A percentile compares a stretch with the other conserved stretches of the same genome.
These are phyloP conservation scores for Pseudorectes ferrugineus DNA, from an alignment of 2,113 vertebrate genomes.

Conservation along the genomic window DNA sequence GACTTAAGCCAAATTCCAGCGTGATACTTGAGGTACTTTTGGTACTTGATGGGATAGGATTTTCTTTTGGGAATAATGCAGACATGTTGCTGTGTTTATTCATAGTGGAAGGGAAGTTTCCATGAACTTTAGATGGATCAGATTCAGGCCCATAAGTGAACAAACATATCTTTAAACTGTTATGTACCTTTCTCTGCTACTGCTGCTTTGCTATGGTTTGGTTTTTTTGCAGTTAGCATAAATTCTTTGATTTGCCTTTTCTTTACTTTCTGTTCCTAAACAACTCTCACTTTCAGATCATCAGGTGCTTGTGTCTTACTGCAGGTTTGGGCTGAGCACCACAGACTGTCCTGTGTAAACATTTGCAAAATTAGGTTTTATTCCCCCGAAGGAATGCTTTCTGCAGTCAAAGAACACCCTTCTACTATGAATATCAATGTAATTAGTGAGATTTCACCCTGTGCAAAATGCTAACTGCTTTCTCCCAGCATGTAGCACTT, in stretches of 20 bases:
- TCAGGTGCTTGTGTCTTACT: not conserved
- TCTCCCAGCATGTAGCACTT: not conserved
- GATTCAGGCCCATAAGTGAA: not conserved
- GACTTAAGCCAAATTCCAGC: not conserved
- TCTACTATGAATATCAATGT: not conserved
- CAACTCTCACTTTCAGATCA: not conserved
- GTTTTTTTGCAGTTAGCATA: not conserved
- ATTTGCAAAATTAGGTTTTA: not conserved
- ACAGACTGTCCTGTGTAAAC: not conserved
- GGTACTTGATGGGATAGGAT: not conserved
- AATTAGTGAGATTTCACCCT: not conserved
- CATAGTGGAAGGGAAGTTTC: not conserved
- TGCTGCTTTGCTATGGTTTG: not conserved
- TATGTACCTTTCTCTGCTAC: not conserved
- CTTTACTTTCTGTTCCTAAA: not conserved
- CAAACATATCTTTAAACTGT: not conserved
- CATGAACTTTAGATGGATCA: not conserved
- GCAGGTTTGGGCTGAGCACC: not conserved
- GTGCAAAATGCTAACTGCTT: not conserved
- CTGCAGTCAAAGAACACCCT: not conserved
- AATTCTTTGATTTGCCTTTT: not conserved
- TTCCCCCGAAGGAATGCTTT: not conserved
- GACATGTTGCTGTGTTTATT: not conserved
- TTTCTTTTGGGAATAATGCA: not conserved
- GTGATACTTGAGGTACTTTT: not conserved